Conservation (phyloP, 2,113 vertebrate species). For the Ptilorrhoa leucosticta region DNA sequence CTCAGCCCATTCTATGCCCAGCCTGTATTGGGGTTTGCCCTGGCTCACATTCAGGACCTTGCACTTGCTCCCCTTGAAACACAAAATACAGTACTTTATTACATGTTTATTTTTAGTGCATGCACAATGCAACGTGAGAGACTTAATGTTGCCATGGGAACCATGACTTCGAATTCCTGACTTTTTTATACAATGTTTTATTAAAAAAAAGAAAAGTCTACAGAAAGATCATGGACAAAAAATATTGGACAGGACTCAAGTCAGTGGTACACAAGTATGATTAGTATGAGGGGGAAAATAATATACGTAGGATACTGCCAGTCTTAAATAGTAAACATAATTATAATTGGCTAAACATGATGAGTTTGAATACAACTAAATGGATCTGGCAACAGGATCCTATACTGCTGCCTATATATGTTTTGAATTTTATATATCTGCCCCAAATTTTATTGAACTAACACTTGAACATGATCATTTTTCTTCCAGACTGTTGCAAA, state of each 20-base stretch:
- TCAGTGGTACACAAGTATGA: neutral
- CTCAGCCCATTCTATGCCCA: neutral
- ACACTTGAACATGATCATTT: neutral
- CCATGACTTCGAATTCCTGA: conserved; percentile 33
- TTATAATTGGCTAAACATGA: neutral
- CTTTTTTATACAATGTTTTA: neutral
- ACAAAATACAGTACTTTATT: conserved; percentile 16
- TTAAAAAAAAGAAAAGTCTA: neutral
- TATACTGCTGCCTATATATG: neutral
- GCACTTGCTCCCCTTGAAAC: neutral
- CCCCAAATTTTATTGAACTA: neutral
- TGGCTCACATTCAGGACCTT: neutral
- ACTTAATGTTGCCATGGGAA: conserved; percentile 56
- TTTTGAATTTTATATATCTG: neutral
- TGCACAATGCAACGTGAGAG: conserved; percentile 18
- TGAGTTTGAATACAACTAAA: neutral
- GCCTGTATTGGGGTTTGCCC: neutral
- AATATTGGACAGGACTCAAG: neutral
- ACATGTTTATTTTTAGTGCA: conserved; percentile 57
- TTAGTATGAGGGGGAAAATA: neutral
- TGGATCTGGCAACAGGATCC: neutral
- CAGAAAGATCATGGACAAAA: neutral
- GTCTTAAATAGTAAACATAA: neutral
- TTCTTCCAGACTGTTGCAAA: neutral
- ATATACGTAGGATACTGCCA: neutral